Conservation (phyloP, 1,140 invertebrate genomes). For the Stegodyphus mimosarum region DNA sequence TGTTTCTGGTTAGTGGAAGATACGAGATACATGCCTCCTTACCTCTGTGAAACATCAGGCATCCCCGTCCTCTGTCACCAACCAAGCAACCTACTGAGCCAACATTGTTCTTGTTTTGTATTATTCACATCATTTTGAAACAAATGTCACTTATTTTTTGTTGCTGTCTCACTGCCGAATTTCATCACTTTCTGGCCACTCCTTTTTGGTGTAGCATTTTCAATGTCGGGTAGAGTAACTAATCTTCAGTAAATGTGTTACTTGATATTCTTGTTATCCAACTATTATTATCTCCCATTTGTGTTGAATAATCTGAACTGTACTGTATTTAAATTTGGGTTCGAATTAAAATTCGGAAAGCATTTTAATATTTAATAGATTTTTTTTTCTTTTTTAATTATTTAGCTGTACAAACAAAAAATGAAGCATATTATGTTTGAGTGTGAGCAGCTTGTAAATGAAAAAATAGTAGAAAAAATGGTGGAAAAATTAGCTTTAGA, state of each 20-base stretch:
- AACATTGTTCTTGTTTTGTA: too few relatives aligned
- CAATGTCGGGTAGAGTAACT: too few relatives aligned
- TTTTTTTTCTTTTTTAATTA: not conserved
- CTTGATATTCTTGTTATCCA: not conserved
- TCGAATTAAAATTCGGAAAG: not conserved
- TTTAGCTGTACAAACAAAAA: constrained; percentile 46
- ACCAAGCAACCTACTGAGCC: too few relatives aligned
- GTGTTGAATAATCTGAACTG: not conserved
- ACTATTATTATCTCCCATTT: not conserved
- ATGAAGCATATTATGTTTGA: constrained; percentile 61
- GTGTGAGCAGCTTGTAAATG: constrained; percentile 32
- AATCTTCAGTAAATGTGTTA: not conserved
- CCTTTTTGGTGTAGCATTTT: too few relatives aligned
- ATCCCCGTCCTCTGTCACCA: too few relatives aligned
- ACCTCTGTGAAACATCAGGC: too few relatives aligned
- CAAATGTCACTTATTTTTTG: too few relatives aligned
- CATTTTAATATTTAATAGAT: not conserved
- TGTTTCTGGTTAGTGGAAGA: too few relatives aligned
- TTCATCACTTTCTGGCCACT: too few relatives aligned
- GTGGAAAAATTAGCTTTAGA: constrained; percentile 35
- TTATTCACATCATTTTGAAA: too few relatives aligned
- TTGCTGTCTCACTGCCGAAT: too few relatives aligned
- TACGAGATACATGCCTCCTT: too few relatives aligned
- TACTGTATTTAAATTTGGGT: not conserved
- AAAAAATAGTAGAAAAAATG: constrained; percentile 43